These are phyloP conservation scores for Babyrousa celebensis DNA, from an alignment of 2,797 vertebrate genomes.

Conservation along the genomic window DNA sequence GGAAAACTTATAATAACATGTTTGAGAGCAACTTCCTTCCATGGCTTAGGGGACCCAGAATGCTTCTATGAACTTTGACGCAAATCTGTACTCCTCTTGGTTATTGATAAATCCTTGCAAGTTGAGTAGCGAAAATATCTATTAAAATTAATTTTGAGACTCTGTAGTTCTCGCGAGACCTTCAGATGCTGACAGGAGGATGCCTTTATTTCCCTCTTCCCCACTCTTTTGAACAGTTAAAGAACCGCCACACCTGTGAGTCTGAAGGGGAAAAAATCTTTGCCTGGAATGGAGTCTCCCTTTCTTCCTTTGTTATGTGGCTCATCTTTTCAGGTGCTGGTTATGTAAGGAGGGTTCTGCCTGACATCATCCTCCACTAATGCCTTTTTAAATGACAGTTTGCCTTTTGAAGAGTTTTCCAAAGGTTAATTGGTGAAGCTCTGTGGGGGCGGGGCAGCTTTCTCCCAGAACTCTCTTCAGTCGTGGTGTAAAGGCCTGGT, in stretches of 20 bases:
- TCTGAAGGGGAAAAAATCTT: neutral
- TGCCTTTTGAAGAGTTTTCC: neutral
- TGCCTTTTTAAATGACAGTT: neutral
- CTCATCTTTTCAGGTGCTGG: neutral
- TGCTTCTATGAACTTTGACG: neutral
- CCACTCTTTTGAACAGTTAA: neutral
- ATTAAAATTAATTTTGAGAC: neutral
- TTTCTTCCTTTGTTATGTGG: neutral
- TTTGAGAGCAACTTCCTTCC: neutral
- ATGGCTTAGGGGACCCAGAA: neutral
- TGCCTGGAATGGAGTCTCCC: neutral
- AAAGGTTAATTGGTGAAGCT: neutral
- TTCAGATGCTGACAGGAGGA: neutral
- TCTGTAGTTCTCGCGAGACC: neutral
- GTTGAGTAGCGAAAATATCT: neutral
- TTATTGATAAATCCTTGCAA: neutral
- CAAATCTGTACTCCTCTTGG: neutral
- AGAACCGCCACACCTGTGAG: neutral
- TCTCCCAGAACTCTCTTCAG: neutral
- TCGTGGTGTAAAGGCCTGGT: neutral
- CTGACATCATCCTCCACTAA: neutral
- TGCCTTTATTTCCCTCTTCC: neutral
- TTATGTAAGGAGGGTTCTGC: neutral
- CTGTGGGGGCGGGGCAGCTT: rapidly evolving
- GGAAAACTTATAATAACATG: neutral